Conservation (phyloP, 2,113 vertebrate species). For the Melanocharis versteri region DNA sequence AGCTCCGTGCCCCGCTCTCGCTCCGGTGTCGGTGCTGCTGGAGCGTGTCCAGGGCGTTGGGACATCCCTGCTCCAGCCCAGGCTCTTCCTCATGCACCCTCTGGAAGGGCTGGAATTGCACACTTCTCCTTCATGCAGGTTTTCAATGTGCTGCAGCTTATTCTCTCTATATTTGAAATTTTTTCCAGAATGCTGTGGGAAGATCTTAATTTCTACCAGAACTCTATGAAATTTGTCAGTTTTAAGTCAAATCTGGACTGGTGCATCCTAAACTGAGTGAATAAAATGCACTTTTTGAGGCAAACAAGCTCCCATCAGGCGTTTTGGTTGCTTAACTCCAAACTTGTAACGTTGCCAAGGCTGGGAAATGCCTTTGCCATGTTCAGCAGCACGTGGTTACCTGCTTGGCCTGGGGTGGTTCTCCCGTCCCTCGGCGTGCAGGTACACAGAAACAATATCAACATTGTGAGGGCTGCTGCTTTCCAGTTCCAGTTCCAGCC, state of each 20-base stretch:
- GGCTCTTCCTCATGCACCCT: rapidly evolving
- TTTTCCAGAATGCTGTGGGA: neutral
- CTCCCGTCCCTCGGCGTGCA: neutral
- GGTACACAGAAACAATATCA: rapidly evolving
- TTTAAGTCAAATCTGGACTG: neutral
- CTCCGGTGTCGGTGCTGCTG: rapidly evolving
- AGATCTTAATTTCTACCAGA: neutral
- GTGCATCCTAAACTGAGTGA: neutral
- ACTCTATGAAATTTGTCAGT: neutral
- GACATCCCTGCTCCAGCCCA: neutral
- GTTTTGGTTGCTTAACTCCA: neutral
- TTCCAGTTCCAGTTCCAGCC: neutral
- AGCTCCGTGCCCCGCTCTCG: rapidly evolving
- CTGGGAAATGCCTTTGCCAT: rapidly evolving
- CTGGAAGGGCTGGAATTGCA: neutral
- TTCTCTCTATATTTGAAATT: rapidly evolving
- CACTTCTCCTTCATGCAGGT: neutral
- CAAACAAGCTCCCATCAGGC: neutral
- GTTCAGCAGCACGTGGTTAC: rapidly evolving
- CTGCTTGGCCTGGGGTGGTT: neutral
- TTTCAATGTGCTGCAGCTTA: rapidly evolving
- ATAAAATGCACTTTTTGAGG: neutral
- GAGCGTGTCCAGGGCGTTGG: rapidly evolving
- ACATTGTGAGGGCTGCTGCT: neutral
- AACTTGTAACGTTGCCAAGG: neutral